Conservation (phyloP, 2,797 vertebrate species). For the Schizopygopsis pylzovi region DNA sequence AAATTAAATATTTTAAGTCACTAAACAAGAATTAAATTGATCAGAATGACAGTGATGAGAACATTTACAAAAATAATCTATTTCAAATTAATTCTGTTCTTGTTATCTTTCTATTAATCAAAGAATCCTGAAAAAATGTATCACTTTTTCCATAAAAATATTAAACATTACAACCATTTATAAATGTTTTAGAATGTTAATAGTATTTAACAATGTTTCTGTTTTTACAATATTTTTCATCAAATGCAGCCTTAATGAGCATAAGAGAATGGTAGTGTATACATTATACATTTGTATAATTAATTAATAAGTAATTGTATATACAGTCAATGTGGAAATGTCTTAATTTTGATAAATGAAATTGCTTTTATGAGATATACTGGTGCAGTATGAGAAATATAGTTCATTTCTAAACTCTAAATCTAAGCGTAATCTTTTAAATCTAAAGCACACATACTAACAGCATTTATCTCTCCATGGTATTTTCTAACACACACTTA, state of each 20-base stretch:
- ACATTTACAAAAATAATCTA: not conserved
- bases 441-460: not conserved
- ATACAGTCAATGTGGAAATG: no score
- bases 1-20: not conserved
- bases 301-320: not conserved
- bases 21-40: not conserved
- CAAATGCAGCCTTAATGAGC: not conserved
- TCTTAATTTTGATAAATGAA: not conserved
- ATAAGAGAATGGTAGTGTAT: not conserved
- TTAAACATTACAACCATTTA: not conserved
- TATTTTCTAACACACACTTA: constrained; percentile 17
- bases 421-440: not conserved
- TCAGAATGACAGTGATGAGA: not conserved
- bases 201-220: not conserved
- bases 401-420: not conserved
- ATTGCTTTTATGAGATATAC: not conserved
- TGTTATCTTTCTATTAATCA: not conserved
- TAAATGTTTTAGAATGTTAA: not conserved
- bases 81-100: not conserved
- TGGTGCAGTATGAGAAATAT: not conserved
- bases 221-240: no score
- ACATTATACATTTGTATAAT: not conserved
- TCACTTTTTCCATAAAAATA: not conserved
- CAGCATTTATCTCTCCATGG: not conserved
- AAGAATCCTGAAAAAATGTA: not conserved